Conservation (phyloP, 1,140 invertebrate genomes). For the Caenorhabditis inopinata region DNA sequence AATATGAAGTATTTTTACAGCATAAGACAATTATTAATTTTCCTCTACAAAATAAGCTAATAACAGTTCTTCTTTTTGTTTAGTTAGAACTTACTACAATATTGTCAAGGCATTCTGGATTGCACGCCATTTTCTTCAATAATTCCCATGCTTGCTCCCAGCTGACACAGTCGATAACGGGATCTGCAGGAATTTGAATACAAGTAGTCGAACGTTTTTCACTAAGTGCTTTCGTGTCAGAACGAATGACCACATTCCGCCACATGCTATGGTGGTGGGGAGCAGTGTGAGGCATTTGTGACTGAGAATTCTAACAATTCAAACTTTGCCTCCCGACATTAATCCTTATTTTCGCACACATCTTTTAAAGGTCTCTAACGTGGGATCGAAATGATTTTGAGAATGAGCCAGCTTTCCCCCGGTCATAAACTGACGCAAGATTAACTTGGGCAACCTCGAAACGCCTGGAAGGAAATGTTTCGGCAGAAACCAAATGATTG, state of each 20-base stretch:
- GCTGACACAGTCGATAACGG: conserved; percentile 59
- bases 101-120: conserved; percentile 72
- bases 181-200: conserved; percentile 43
- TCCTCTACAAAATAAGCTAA: too few species aligned
- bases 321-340: conserved; percentile 10
- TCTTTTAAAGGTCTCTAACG: conserved; percentile 26
- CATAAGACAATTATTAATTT: too few species aligned
- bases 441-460: background rate
- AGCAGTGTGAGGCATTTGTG: background rate
- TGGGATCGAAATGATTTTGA: conserved; percentile 23
- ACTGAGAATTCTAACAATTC: background rate
- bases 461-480: background rate
- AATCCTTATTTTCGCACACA: conserved; percentile 32
- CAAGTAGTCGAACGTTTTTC: background rate
- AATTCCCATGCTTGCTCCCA: conserved; percentile 66
- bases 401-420: background rate
- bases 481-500: background rate
- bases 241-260: background rate
- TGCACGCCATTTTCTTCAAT: conserved; percentile 70
- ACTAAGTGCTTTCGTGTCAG: background rate
- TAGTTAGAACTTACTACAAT: conserved; percentile 69
- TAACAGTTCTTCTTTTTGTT: too few species aligned
- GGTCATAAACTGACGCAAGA: conserved; percentile 8
- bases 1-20: too few species aligned
- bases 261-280: background rate